phyloP scores from a whole-genome alignment of 2,113 vertebrate genomes.

The Osmerus eperlanus region DNA sequence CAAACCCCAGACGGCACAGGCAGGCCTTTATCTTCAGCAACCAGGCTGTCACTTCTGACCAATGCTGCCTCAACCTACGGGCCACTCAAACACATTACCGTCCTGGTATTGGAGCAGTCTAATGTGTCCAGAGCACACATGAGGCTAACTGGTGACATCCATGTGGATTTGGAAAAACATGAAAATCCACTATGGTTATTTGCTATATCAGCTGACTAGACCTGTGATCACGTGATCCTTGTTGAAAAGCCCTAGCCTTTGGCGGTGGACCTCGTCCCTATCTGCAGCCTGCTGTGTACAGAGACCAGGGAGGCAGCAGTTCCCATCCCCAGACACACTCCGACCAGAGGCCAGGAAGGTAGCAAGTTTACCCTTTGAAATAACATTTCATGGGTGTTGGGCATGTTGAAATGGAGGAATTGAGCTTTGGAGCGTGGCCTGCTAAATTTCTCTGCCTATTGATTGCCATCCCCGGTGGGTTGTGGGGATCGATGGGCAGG shows the following conservation, averaged over 20 bases:
- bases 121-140: no score
- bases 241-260: no score
- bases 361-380: slow-evolving; percentile 48
- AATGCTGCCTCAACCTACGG: not conserved
- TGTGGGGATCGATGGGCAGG: slow-evolving; percentile 63
- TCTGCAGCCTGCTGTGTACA: no score
- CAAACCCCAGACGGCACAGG: slow-evolving; percentile 18
- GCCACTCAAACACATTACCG: no score
- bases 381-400: slow-evolving; percentile 67
- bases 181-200: no score
- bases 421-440: slow-evolving; percentile 56
- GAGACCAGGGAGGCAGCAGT: no score
- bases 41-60: slow-evolving; percentile 22
- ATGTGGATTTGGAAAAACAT: no score
- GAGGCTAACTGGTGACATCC: no score
- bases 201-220: no score
- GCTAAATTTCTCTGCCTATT: slow-evolving; percentile 72
- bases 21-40: slow-evolving; percentile 14
- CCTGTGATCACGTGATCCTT: no score
- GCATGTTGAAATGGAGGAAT: slow-evolving; percentile 63
- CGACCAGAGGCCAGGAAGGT: slow-evolving; percentile 18
- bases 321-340: not conserved
- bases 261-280: no score
- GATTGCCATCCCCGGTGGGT: slow-evolving; percentile 67
- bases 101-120: no score